Evolutionary conservation across 2,797 vertebrate species (phyloP).

Genomic region (Gephyroberyx darwinii): DNA sequence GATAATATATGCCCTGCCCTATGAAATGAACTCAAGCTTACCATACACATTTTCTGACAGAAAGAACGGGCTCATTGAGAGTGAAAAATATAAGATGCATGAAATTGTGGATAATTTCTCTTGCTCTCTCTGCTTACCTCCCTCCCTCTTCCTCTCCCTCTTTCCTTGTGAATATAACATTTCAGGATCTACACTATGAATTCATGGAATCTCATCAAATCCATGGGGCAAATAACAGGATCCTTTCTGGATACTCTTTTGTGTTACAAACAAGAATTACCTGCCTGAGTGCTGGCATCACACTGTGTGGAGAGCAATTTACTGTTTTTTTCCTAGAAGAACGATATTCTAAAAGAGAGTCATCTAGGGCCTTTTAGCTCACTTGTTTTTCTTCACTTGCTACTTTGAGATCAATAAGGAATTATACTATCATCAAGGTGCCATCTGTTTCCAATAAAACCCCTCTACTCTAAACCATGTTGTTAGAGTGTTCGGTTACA

Average conservation of each 20-base stretch:
- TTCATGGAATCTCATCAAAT: background rate
- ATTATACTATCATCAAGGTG: too few species aligned
- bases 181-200: background rate
- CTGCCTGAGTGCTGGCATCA: background rate
- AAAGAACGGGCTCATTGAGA: constrained; percentile 2
- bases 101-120: constrained; percentile 29
- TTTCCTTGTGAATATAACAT: constrained; percentile 1
- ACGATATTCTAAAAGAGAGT: background rate
- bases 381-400: too few species aligned
- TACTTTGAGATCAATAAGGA: too few species aligned
- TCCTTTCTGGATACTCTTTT: background rate
- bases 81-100: constrained; percentile 32
- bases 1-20: constrained; percentile 11
- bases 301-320: background rate
- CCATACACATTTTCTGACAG: background rate
- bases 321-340: background rate
- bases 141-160: background rate
- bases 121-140: background rate
- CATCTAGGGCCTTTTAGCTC: too few species aligned
- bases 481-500: too few species aligned
- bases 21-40: background rate
- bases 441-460: too few species aligned
- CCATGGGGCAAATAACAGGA: background rate
- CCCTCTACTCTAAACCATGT: too few species aligned
- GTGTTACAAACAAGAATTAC: background rate